Percentiles rank a stretch among this genome's conserved stretches.
Evolutionary conservation across 2,113 vertebrate genomes (phyloP).

Genomic region (Melozone crissalis): DNA sequence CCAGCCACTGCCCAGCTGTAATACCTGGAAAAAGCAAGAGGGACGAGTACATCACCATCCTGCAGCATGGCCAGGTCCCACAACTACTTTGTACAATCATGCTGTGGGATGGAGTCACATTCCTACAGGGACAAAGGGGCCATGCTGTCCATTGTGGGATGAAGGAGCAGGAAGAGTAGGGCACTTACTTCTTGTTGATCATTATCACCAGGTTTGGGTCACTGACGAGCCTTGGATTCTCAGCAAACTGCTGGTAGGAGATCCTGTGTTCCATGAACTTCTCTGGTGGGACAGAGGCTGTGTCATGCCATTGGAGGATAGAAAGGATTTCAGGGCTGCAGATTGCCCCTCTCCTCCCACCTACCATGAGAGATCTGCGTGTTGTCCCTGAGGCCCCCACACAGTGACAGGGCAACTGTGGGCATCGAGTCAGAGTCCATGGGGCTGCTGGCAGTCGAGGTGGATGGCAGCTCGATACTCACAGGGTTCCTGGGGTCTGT

Average conservation of each 20-base stretch:
- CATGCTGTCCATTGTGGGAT: neutral
- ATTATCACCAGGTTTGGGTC: conserved; percentile 91
- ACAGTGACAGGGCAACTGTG: conserved; percentile 83
- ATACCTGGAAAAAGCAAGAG: conserved; percentile 77
- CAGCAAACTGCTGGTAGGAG: conserved; percentile 86
- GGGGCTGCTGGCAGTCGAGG: conserved; percentile 50
- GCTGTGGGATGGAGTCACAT: neutral
- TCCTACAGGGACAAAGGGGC: neutral
- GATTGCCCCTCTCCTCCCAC: neutral
- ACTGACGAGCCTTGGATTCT: conserved; percentile 88
- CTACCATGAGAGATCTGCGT: conserved; percentile 84
- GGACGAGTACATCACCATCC: neutral
- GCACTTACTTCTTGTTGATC: conserved; percentile 88
- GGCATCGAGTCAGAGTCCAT: conserved; percentile 69
- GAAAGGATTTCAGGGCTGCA: neutral
- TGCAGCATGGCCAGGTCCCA: neutral
- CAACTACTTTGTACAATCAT: neutral
- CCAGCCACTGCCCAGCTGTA: conserved; percentile 96
- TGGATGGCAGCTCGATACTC: conserved; percentile 67
- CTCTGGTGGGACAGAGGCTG: conserved; percentile 69
- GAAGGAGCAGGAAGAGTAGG: neutral
- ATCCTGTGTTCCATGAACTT: conserved; percentile 86
- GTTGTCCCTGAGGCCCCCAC: conserved; percentile 80
- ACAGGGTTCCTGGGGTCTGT: conserved; percentile 66
- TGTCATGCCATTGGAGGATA: neutral